Percentiles rank a stretch among this genome's conserved stretches.
These are phyloP conservation scores for Brachyhypopomus occidentalis DNA, from an alignment of 2,113 vertebrate species.

Conservation along the genomic window DNA sequence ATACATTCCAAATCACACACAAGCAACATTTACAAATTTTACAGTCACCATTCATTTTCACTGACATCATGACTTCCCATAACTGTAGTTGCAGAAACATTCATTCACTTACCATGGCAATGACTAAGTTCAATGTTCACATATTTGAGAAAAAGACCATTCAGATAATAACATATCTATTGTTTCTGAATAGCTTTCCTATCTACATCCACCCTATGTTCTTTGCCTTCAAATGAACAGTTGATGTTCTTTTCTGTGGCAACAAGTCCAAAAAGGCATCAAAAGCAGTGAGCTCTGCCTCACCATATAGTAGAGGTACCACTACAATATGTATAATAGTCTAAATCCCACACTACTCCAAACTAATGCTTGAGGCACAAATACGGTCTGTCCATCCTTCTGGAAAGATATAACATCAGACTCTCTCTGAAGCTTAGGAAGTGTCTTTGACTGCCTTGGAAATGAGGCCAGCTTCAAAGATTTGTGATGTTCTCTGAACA, in stretches of 20 bases:
- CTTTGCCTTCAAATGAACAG: background rate
- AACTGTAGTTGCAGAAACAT: no score
- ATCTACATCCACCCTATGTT: background rate
- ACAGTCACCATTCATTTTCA: no score
- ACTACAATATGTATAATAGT: no score
- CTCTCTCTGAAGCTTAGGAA: conserved; percentile 3
- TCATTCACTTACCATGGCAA: no score
- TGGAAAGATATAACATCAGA: background rate
- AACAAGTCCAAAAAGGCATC: background rate
- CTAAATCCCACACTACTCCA: no score
- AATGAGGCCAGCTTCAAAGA: conserved; percentile 8
- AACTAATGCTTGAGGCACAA: no score
- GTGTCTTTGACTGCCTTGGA: conserved; percentile 32
- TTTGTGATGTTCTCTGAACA: background rate
- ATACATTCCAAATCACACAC: conserved; percentile 20
- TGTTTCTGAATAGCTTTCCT: background rate
- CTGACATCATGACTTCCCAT: no score
- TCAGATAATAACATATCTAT: background rate
- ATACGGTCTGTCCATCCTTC: background rate
- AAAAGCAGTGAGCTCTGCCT: background rate
- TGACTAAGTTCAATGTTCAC: no score
- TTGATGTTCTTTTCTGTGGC: conserved; percentile 9
- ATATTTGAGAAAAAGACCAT: background rate
- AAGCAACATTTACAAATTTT: conserved; percentile 22
- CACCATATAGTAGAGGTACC: no score